Base-by-base conservation (phyloP, 2,888 invertebrate species). In the Tetragonula carbonaria region DNA sequence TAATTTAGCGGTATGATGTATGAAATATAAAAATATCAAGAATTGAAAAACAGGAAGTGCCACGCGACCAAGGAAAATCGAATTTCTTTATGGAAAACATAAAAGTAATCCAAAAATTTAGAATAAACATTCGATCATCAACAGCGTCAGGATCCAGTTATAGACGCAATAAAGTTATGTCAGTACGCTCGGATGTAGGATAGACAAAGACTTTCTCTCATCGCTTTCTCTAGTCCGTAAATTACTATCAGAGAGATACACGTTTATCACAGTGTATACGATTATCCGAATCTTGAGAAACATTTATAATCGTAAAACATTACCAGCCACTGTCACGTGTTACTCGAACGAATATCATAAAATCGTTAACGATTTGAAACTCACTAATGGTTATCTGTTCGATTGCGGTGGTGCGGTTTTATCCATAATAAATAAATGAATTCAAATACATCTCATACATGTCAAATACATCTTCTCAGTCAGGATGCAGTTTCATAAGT, bases 181-280 rank as follows among this genome's bases (percentile, higher is more conserved):
- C 90, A 82, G 82, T 84, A 86, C 14, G 68, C 75, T 78, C 82
- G 50, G 73, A 86, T 88, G 78, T 90, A 70, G 80, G 85, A 90
- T 89, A 85, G 85, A 90, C 85, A 83, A 80, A 76, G 86, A 91
- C 92, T 92, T 92, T 92, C 92, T 91, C 91, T 82, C 83, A 77
- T 21, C 81, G 89, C 92, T 92, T 92, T 92, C 92, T 90, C 92
- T 87, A 81, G 57, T 74, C 86, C 72, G 63, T 63, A 71, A 66
- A 80, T 80, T 72, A 62, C 73, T 81, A 88, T 82, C 76, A 67
- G 38, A 71, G 71, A 76, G 74, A 76, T 80, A 72, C 28, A 28
- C 68, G 21, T 66, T 45, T 33, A 33, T 66, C 33, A 18, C 62
- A 50, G 50, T 21, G 38, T 45, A 74, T 51, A 11, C 68, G 38